These are phyloP conservation scores for Ciconia maguari DNA, from an alignment of 2,113 vertebrate species.

Conservation along the genomic window DNA sequence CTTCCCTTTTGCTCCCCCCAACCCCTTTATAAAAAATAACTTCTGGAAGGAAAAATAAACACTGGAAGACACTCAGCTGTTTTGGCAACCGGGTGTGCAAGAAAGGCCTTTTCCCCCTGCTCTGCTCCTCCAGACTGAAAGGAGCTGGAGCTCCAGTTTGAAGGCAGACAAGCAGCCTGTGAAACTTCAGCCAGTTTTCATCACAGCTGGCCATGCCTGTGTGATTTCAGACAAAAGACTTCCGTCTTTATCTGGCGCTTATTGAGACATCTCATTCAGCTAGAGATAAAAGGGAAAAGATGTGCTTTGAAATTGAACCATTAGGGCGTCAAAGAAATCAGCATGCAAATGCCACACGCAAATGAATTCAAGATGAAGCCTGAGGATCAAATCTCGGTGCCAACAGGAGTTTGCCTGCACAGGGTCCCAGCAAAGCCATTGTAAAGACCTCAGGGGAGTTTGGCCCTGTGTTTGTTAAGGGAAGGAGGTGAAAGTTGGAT, in stretches of 20 bases:
- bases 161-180: constrained; percentile 75
- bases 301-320: constrained; percentile 79
- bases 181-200: constrained; percentile 79
- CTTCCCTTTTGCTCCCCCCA: neutral
- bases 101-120: constrained; percentile 32
- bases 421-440: neutral
- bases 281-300: constrained; percentile 77
- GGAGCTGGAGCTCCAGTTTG: constrained; percentile 45
- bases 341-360: constrained; percentile 74
- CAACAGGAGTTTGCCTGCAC: constrained; percentile 11
- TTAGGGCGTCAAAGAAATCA: constrained; percentile 65
- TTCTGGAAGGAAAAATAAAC: constrained; percentile 58
- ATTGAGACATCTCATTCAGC: constrained; percentile 81
- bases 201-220: constrained; percentile 77
- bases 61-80: constrained; percentile 33
- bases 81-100: constrained; percentile 39
- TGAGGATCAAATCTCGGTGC: neutral
- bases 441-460: neutral
- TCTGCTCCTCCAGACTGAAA: constrained; percentile 58
- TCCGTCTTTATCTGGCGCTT: constrained; percentile 80
- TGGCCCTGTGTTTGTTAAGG: neutral
- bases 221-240: constrained; percentile 78
- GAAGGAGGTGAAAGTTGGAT: neutral
- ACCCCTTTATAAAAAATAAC: constrained; percentile 43
- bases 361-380: constrained; percentile 67